Evolutionary conservation across 1,140 invertebrate species (phyloP), one percentile per base, ranked within the genome.

Genomic region (Micrasema longulum): DNA sequence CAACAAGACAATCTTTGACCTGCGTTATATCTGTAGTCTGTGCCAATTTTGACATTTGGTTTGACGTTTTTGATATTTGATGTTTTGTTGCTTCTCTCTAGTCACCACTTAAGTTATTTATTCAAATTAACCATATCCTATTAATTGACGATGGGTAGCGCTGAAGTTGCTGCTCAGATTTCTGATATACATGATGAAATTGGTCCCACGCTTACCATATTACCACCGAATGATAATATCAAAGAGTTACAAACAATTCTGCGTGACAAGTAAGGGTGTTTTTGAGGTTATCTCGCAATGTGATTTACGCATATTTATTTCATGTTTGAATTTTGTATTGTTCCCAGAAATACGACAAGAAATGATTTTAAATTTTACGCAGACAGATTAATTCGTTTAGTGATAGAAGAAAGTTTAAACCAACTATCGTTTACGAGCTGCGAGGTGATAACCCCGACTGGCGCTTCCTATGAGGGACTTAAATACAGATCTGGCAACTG

Each of bases 301-400:
- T 23, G 22, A 35, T 48, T 48, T 11, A 48, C 26, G 50, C 11
- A 11, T 38, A 1, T 38, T 38, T 60, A 18, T 60, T 60, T 5
- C 12, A 41, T 18, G 20, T 22, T 43, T 38, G 20, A 36, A 12
- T 43, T 22, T 41, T 38, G 38, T 22, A 18, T 52, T 23, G 5
- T 41, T 88, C 90, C 74, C 81, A 97, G 96, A 83, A 93, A 94
- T 74, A 99, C 97, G 26, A 88, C 91, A 9, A 88, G 97, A 77
- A 97, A 93, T 85, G 97, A 99, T 83, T 99, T 99, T 82, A 98
- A 99, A 82, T 99, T 99, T 83, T 98, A 96, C 84, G 97, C 97
- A 7, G 97, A 99, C 85, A 89, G 97, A 38, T 79, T 97, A 80
- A 98, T 98, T 78, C 89, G 96, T 20, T 84, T 99, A 55, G 96